Evolutionary conservation across 2,797 vertebrate genomes (phyloP), one percentile per base, ranked within the genome.

Genomic region (Pelochelys cantorii): DNA sequence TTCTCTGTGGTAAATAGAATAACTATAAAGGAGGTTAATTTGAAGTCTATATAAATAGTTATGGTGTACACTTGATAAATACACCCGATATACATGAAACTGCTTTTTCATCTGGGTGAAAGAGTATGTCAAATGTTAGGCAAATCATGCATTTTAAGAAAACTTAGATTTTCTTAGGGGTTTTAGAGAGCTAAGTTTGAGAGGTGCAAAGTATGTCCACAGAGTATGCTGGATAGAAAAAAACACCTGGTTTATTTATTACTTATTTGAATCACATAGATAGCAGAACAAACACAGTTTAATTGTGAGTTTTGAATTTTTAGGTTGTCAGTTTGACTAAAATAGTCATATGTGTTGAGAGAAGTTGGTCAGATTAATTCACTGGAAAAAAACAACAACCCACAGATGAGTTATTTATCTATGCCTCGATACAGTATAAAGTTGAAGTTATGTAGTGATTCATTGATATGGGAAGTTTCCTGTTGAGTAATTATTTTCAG

Each of bases 401-500:
- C 37, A 1, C 85, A 2, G 25, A 18, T 12, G 88, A 82, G 56
- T 83, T 85, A 80, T 60, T 86, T 95, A 37, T 90, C 62, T 83
- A 65, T 90, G 23, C 42, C 42, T 52, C 86, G 79, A 62, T 55
- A 27, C 7, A 79, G 59, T 79, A 27, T 15, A 48, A 88, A 91
- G 81, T 86, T 15, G 37, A 88, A 91, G 83, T 85, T 79, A 62
- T 87, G 85, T 52, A 88, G 78, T 0, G 13, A 85, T 82, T 84
- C 92, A 92, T 78, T 52, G 60, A 90, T 81, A 57, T 29, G 68
- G 83, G 93, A 90, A 82, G 59, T 74, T 91, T 95, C 81, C 92
- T 92, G 79, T 89, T 87, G 78, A 82, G 78, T 92, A 89, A 74
- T 93, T 90, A 88, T 74, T 79, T 95, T 89, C 48, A 77, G 8